Evolutionary conservation across 2,113 vertebrate genomes (phyloP).

Genomic region (Vombatus ursinus): DNA sequence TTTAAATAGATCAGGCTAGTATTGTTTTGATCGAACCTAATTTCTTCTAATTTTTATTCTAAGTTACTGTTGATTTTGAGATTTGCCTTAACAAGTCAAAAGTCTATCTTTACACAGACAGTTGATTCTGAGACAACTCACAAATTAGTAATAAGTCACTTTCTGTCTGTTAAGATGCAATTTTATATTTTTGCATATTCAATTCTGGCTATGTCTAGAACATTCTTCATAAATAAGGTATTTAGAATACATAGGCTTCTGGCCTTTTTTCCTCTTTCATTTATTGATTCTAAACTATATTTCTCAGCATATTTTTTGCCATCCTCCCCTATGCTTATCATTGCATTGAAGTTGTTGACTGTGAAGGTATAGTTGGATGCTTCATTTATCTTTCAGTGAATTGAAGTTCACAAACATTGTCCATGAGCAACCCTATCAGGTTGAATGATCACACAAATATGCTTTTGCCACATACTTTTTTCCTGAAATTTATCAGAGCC

Average conservation of each 20-base stretch:
- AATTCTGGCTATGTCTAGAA: no score
- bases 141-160: no score
- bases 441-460: background rate
- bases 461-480: background rate
- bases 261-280: background rate
- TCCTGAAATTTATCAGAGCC: background rate
- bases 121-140: no score
- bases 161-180: no score
- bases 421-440: background rate
- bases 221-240: no score
- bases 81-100: no score
- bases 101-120: no score
- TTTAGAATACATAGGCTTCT: background rate
- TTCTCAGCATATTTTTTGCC: background rate
- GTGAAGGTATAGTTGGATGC: background rate
- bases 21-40: no score
- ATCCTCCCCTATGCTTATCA: background rate
- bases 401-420: background rate
- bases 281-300: background rate
- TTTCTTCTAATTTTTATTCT: no score
- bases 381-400: background rate
- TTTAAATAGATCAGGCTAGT: no score
- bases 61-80: no score
- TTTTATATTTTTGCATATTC: no score
- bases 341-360: background rate